Evolutionary conservation across 92 coral and sea anemone genomes (phyloP).

Genomic region (Ricordea florida): DNA sequence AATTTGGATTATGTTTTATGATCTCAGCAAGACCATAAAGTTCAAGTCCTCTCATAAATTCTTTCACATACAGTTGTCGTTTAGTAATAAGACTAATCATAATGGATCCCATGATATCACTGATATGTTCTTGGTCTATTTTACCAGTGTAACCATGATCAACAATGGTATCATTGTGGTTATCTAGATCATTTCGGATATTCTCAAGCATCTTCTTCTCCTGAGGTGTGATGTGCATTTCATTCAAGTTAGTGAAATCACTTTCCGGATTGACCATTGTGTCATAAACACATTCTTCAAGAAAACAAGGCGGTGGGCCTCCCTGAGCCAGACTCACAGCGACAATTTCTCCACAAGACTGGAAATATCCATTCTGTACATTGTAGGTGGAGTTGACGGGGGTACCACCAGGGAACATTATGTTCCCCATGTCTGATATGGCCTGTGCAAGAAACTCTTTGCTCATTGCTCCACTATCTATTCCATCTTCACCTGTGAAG

Average conservation of each 20-base stretch:
- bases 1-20: constrained; percentile 35
- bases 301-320: constrained; percentile 43
- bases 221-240: constrained; percentile 36
- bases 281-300: constrained; percentile 50
- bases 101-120: constrained; percentile 54
- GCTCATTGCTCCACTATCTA: constrained; percentile 46
- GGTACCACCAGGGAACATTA: constrained; percentile 35
- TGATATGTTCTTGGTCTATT: constrained; percentile 36
- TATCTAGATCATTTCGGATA: constrained; percentile 34
- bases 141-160: constrained; percentile 67
- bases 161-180: constrained; percentile 23
- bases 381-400: constrained; percentile 31
- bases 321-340: too few species aligned
- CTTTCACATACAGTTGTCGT: constrained; percentile 28
- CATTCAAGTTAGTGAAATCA: constrained; percentile 37
- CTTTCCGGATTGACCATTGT: constrained; percentile 38
- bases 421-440: constrained; percentile 10
- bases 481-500: constrained; percentile 52
- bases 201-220: constrained; percentile 37
- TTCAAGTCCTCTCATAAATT: constrained; percentile 46
- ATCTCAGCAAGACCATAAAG: constrained; percentile 38
- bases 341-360: too few species aligned
- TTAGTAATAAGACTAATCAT: constrained; percentile 47
- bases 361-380: constrained; percentile 26
- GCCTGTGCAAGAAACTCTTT: constrained; percentile 35